Conservation (phyloP, 2,888 invertebrate genomes). For the Papilio protenor region DNA sequence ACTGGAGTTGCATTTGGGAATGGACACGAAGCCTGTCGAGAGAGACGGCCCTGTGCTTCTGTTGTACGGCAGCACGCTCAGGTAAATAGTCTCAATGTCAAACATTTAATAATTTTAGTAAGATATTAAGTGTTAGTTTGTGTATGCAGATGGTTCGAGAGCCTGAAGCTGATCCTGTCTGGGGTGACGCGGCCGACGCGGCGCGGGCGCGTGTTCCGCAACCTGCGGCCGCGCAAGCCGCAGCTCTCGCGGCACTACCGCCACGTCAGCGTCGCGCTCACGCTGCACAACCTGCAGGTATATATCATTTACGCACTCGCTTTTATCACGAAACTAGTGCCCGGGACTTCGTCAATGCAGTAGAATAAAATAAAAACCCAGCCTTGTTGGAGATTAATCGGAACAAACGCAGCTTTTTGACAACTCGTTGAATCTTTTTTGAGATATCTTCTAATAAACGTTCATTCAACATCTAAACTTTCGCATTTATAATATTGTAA, state of each 20-base stretch:
- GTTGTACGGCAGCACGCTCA: constrained; percentile 96
- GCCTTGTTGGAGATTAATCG: too few relatives aligned
- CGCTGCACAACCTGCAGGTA: constrained; percentile 92
- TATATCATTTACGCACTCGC: too few relatives aligned
- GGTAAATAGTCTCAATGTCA: constrained; percentile 64
- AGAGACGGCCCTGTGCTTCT: constrained; percentile 88
- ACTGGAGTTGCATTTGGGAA: constrained; percentile 72
- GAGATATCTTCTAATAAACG: too few relatives aligned
- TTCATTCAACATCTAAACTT: too few relatives aligned
- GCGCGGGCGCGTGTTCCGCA: constrained; percentile 94
- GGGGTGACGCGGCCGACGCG: constrained; percentile 97
- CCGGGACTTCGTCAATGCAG: too few relatives aligned
- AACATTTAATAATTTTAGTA: neutral
- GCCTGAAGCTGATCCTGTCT: constrained; percentile 95
- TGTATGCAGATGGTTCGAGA: constrained; percentile 93
- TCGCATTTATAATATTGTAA: too few relatives aligned
- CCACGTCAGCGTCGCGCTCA: constrained; percentile 93
- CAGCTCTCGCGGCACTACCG: constrained; percentile 97
- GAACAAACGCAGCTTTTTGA: too few relatives aligned
- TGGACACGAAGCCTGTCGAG: constrained; percentile 80
- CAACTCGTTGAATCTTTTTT: too few relatives aligned
- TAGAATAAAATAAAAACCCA: too few relatives aligned
- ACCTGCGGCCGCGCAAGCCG: constrained; percentile 92
- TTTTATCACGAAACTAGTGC: too few relatives aligned
- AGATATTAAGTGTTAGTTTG: neutral